These are phyloP conservation scores for Falco novaeseelandiae DNA, from an alignment of 2,797 vertebrate species.

Conservation along the genomic window DNA sequence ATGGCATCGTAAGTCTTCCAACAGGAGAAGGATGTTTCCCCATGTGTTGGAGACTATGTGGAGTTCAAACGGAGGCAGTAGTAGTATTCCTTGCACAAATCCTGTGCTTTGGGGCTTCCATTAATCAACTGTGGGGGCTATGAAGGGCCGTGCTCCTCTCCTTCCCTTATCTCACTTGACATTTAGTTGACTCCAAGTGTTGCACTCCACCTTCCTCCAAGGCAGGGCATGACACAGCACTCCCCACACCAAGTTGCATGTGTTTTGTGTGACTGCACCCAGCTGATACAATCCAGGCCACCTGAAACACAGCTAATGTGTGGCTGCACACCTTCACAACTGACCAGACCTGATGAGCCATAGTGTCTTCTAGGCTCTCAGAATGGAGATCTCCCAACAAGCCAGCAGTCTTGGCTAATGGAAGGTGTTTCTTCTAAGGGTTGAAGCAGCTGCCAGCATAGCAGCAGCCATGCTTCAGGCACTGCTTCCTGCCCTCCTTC, in stretches of 20 bases:
- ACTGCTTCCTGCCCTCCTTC: neutral
- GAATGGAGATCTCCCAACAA: neutral
- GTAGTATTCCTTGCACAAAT: neutral
- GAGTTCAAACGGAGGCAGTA: neutral
- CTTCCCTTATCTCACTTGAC: neutral
- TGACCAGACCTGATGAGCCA: rapidly evolving
- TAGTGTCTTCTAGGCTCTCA: neutral
- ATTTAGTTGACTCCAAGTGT: neutral
- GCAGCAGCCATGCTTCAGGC: neutral
- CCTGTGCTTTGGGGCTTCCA: neutral
- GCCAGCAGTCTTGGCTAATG: neutral
- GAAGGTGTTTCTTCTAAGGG: neutral
- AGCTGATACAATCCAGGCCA: rapidly evolving
- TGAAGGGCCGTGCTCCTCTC: neutral
- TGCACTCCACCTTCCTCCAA: neutral
- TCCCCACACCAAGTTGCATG: neutral
- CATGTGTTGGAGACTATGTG: neutral
- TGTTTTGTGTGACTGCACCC: neutral
- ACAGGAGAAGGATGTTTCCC: neutral
- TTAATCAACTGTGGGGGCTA: neutral
- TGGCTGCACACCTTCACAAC: too few species aligned
- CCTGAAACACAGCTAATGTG: neutral
- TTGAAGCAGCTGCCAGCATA: neutral
- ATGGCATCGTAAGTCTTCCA: neutral
- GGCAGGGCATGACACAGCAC: too few species aligned